Evolutionary conservation across 2,797 vertebrate species (phyloP).

Genomic region (Brachyrhaphis roseni): DNA sequence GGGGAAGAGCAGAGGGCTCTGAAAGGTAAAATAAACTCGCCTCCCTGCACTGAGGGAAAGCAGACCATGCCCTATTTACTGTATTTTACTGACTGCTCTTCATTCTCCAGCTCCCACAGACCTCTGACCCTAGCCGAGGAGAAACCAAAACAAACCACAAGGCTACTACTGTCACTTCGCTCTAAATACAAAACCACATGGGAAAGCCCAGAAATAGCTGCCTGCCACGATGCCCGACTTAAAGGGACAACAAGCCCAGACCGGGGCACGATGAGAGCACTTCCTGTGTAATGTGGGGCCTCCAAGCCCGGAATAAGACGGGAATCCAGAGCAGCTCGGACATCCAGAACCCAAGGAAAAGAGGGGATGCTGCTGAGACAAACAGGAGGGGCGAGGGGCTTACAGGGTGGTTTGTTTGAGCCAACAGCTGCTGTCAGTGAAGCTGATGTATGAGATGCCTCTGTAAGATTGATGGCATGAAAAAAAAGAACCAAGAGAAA

Average conservation of each 20-base stretch:
- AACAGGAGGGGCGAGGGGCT: conserved; percentile 15
- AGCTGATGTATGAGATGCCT: conserved; percentile 52
- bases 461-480: conserved; percentile 33
- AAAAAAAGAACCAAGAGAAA: conserved; percentile 3
- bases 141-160: conserved; percentile 74
- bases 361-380: conserved; percentile 34
- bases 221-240: conserved; percentile 65
- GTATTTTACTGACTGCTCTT: conserved; percentile 46
- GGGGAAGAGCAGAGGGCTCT: conserved; percentile 49
- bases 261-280: conserved; percentile 45
- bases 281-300: conserved; percentile 47
- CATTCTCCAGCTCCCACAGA: conserved; percentile 70
- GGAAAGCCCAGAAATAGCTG: conserved; percentile 67
- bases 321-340: conserved; percentile 32
- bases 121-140: conserved; percentile 66
- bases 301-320: conserved; percentile 31
- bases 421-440: conserved; percentile 39
- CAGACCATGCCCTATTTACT: conserved; percentile 34
- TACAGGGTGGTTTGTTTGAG: conserved; percentile 21
- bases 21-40: conserved; percentile 69
- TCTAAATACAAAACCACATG: conserved; percentile 66
- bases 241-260: conserved; percentile 32
- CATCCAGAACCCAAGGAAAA: conserved; percentile 17
- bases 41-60: conserved; percentile 49
- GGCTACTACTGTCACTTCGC: conserved; percentile 64